These are phyloP conservation scores for Theropithecus gelada DNA, from an alignment of 2,113 vertebrate species.

Conservation along the genomic window DNA sequence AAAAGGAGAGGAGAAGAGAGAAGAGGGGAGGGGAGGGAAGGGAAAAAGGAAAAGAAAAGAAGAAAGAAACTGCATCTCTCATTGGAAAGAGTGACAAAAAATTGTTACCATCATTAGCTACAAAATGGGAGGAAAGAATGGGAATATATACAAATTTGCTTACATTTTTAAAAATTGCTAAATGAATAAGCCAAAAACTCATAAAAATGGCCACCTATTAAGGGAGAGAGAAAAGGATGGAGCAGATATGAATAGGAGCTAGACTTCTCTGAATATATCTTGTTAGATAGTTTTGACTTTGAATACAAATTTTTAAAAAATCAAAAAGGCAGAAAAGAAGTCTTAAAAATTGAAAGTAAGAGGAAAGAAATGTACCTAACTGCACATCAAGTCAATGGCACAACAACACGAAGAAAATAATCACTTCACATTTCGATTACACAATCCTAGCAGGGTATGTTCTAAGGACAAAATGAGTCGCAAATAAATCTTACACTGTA, in stretches of 20 bases:
- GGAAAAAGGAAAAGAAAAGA: too few species aligned
- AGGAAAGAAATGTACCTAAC: not conserved
- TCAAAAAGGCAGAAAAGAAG: not conserved
- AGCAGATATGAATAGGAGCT: not conserved
- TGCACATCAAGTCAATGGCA: not conserved
- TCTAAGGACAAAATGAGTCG: conserved; percentile 8
- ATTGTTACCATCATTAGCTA: not conserved
- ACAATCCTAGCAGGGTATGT: not conserved
- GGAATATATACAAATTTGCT: not conserved
- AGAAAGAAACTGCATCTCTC: not conserved
- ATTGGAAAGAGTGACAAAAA: not conserved
- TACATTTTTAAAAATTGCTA: not conserved
- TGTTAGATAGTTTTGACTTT: not conserved
- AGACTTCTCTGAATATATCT: not conserved
- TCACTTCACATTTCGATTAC: not conserved
- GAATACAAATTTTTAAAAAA: not conserved
- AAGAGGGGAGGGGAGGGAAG: too few species aligned
- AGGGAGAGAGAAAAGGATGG: not conserved
- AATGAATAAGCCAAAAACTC: not conserved
- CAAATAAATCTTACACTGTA: not conserved
- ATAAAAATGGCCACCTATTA: not conserved
- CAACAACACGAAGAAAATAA: not conserved
- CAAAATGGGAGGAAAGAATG: not conserved
- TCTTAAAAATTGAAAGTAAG: conserved; percentile 4
- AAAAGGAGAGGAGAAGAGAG: too few species aligned